These are phyloP conservation scores for Champsocephalus gunnari DNA, from an alignment of 2,797 vertebrate species.

Conservation along the genomic window DNA sequence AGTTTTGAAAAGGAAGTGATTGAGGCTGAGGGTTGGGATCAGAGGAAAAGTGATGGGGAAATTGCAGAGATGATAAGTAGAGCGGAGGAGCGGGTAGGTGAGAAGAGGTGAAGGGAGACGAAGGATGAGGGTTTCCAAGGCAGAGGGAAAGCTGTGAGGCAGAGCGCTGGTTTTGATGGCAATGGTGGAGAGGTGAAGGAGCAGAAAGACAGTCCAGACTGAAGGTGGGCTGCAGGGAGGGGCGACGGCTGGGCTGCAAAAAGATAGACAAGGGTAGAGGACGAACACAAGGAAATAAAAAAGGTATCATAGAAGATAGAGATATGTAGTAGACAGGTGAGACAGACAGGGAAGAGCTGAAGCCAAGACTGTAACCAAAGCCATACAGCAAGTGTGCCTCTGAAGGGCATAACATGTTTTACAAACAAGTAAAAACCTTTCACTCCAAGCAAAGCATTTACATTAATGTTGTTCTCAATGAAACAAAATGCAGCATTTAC, in stretches of 20 bases:
- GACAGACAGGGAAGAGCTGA: constrained; percentile 27
- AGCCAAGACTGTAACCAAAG: constrained; percentile 36
- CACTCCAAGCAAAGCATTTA: not conserved
- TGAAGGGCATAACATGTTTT: not conserved
- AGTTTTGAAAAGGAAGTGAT: constrained; percentile 25
- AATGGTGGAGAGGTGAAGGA: constrained; percentile 68
- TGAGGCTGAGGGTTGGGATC: constrained; percentile 29
- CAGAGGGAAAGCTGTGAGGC: constrained; percentile 79
- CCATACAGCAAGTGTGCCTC: constrained; percentile 8
- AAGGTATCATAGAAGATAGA: constrained; percentile 22
- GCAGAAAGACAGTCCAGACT: constrained; percentile 82
- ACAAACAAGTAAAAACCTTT: not conserved
- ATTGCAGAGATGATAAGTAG: constrained; percentile 48
- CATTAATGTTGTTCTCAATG: not conserved
- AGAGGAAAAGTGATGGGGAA: constrained; percentile 43
- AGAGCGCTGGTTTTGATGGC: constrained; percentile 72
- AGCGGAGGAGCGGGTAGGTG: constrained; percentile 42
- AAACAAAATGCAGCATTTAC: not conserved
- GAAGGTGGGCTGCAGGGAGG: constrained; percentile 81
- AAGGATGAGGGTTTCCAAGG: constrained; percentile 67
- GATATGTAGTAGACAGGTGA: constrained; percentile 24
- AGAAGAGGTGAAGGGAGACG: constrained; percentile 54
- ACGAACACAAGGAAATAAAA: constrained; percentile 51
- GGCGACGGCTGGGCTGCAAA: constrained; percentile 80
- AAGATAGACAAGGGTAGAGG: constrained; percentile 69